phyloP scores from a whole-genome alignment of 2,888 invertebrate species.

The Synanthedon andrenaeformis region DNA sequence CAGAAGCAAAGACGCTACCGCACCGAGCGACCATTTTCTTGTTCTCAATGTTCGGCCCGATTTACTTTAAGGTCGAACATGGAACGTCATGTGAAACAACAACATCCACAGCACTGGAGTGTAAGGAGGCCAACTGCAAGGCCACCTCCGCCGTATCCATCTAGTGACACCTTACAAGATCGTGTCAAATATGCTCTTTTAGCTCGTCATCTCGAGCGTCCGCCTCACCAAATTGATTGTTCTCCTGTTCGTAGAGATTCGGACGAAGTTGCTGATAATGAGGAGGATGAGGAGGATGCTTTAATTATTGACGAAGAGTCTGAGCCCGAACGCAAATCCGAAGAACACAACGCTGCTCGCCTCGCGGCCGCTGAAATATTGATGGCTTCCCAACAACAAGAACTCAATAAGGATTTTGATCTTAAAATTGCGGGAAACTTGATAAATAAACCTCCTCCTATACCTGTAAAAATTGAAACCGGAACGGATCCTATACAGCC shows the following conservation, averaged over 20 bases:
- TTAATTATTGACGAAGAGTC: slow-evolving; percentile 77
- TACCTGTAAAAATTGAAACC: slow-evolving; percentile 54
- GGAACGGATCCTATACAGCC: slow-evolving; percentile 29
- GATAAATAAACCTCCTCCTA: slow-evolving; percentile 61
- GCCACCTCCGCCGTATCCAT: slow-evolving; percentile 50
- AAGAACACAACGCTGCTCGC: slow-evolving; percentile 59
- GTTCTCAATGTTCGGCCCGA: slow-evolving; percentile 89
- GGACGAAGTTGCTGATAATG: slow-evolving; percentile 72
- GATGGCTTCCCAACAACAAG: slow-evolving; percentile 60
- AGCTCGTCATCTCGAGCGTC: slow-evolving; percentile 80
- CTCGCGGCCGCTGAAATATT: slow-evolving; percentile 72
- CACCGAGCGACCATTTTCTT: slow-evolving; percentile 91
- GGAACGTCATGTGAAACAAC: slow-evolving; percentile 94
- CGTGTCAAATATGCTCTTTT: slow-evolving; percentile 80
- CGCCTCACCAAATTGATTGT: slow-evolving; percentile 51
- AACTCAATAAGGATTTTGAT: slow-evolving; percentile 61
- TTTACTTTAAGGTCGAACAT: slow-evolving; percentile 94
- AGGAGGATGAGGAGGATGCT: slow-evolving; percentile 76
- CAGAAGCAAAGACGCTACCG: slow-evolving; percentile 91
- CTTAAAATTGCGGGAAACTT: slow-evolving; percentile 69
- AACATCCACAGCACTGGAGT: slow-evolving; percentile 92
- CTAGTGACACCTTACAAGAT: slow-evolving; percentile 41
- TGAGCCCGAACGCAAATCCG: slow-evolving; percentile 34
- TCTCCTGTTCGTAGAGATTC: slow-evolving; percentile 54
- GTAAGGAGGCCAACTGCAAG: slow-evolving; percentile 74